Percentiles rank a stretch among this genome's conserved stretches.
Conservation (phyloP, 2,888 invertebrate species). For the Netelia virgata region DNA sequence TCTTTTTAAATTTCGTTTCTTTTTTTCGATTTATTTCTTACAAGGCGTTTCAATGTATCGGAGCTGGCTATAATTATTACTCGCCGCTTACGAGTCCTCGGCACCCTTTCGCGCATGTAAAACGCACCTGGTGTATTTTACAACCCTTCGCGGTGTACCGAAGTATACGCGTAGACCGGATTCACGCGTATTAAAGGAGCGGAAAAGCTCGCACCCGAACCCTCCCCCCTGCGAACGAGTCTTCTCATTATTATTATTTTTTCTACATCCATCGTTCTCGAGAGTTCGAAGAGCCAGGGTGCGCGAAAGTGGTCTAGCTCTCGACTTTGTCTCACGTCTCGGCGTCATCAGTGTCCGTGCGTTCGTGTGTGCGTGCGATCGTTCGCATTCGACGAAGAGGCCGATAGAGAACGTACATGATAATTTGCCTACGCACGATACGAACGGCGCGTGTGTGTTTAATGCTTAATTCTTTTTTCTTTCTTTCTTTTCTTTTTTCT, state of each 20-base stretch:
- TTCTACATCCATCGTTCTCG: conserved; percentile 44
- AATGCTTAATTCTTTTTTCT: conserved; percentile 6
- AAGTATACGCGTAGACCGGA: not conserved
- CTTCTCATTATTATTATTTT: conserved; percentile 45
- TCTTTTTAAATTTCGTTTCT: too few species aligned
- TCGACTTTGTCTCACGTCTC: conserved; percentile 49
- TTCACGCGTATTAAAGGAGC: conserved; percentile 26
- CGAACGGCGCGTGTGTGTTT: not conserved
- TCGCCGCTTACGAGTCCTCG: too few species aligned
- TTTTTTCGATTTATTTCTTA: too few species aligned
- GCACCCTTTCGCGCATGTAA: too few species aligned
- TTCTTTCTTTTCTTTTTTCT: too few species aligned
- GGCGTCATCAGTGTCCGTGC: not conserved
- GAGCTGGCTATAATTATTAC: too few species aligned
- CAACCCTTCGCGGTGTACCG: too few species aligned
- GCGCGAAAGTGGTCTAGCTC: conserved; percentile 62
- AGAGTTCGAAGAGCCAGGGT: conserved; percentile 54
- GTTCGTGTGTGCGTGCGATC: not conserved
- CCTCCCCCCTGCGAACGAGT: conserved; percentile 16
- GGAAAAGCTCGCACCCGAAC: not conserved
- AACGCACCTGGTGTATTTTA: not conserved
- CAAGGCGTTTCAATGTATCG: too few species aligned
- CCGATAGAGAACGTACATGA: conserved; percentile 29
- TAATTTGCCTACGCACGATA: conserved; percentile 44
- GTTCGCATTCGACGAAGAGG: not conserved